Evolutionary conservation across 2,888 invertebrate genomes (phyloP), one percentile per base, ranked within the genome.

Genomic region (Drosophila subsilvestris): DNA sequence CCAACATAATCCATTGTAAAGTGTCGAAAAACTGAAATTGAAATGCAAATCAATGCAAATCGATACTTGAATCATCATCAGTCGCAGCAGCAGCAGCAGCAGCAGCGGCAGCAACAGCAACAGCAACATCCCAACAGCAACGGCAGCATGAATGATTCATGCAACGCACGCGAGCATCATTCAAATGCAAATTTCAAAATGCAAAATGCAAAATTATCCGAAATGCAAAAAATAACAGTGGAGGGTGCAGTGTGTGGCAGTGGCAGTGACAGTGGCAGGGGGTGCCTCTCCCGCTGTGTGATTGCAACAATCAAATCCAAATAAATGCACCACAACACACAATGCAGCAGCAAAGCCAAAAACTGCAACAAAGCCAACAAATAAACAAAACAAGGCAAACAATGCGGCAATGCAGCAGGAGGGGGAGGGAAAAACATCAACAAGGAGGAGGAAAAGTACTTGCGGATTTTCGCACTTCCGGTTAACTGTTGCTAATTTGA

Each of bases 401-500:
- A 45, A 80, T n/a, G n/a, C n/a, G n/a, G n/a, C 76, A 85, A 81
- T 61, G 71, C 62, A 58, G 68, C 37, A n/a, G 2, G 37, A 10
- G n/a, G n/a, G n/a, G n/a, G n/a, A 3, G 37, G 6, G n/a, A 14
- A 32, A 29, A 9, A 32, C 32, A 32, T 5, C 32, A 32, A 32
- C 32, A 12, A 32, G 37, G n/a, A n/a, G 37, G 6, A 68, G 75
- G 63, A 69, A 77, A 75, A 75, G 78, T 67, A 66, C 67, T 74
- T 54, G 76, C 45, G 72, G 75, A 74, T 87, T 87, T 83, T 79
- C 53, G 73, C 83, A 83, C 80, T 85, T 83, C 83, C 88, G 77
- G 78, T 82, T 82, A 90, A 88, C 89, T 89, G 91, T 90, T 90
- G 89, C 90, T 90, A 90, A 90, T 90, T 86, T 78, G 89, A 90